Conservation (phyloP, 2,797 vertebrate species). For the Eupleurogrammus muticus region DNA sequence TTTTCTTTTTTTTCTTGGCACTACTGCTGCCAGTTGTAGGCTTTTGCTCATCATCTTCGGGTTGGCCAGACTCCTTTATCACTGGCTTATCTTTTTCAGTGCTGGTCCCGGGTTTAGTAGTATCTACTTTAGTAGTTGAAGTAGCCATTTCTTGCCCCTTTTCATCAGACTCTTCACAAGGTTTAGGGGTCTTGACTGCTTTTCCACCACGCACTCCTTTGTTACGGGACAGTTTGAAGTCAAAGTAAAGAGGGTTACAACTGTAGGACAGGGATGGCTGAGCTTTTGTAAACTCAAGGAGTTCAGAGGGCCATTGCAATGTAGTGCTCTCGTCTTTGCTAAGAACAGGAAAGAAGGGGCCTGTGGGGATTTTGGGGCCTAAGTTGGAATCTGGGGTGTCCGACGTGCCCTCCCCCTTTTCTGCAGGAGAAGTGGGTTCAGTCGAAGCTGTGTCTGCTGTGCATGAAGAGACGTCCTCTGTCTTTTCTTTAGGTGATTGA, state of each 20-base stretch:
- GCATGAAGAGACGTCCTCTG: slow-evolving; percentile 65
- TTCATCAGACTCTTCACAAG: slow-evolving; percentile 57
- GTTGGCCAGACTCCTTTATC: slow-evolving; percentile 63
- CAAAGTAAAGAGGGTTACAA: slow-evolving; percentile 98
- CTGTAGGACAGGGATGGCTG: slow-evolving; percentile 95
- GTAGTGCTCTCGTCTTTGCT: slow-evolving; percentile 98
- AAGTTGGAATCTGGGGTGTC: slow-evolving; percentile 70
- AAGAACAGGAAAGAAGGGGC: slow-evolving; percentile 95
- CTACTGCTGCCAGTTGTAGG: slow-evolving; percentile 73
- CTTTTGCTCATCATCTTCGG: slow-evolving; percentile 76
- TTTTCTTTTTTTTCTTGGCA: slow-evolving; percentile 92
- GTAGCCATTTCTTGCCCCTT: slow-evolving; percentile 75
- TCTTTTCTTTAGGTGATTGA: slow-evolving; percentile 73
- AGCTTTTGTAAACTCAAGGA: slow-evolving; percentile 96
- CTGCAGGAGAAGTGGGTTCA: slow-evolving; percentile 40
- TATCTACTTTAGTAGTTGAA: slow-evolving; percentile 62
- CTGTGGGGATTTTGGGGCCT: slow-evolving; percentile 90
- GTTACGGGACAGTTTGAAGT: slow-evolving; percentile 96
- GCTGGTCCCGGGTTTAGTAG: slow-evolving; percentile 60
- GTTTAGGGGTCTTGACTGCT: slow-evolving; percentile 71
- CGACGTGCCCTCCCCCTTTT: slow-evolving; percentile 73
- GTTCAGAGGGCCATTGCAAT: slow-evolving; percentile 98
- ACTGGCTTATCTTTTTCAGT: slow-evolving; percentile 71
- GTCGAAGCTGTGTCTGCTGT: slow-evolving; percentile 37
- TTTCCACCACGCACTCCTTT: slow-evolving; percentile 82